phyloP scores from a whole-genome alignment of 2,797 vertebrate species.

The Apogon hyalosoma region DNA sequence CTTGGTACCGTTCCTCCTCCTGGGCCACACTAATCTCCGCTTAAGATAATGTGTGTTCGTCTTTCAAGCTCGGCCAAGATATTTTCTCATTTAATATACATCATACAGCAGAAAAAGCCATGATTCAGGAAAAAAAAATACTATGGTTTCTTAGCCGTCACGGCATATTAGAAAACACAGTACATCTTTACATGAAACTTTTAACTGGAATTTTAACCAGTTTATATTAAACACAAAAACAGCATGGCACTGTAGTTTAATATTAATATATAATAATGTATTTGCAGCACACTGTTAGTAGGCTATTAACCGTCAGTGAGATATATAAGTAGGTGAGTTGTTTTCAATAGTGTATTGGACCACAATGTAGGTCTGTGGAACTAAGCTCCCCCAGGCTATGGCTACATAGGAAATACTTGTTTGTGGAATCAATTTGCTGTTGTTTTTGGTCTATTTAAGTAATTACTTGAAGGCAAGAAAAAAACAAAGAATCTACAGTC shows the following conservation, averaged over 20 bases:
- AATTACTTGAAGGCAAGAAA: background rate
- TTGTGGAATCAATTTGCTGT: background rate
- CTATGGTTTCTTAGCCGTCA: slow-evolving; percentile 23
- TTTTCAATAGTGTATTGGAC: background rate
- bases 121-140: slow-evolving; percentile 20
- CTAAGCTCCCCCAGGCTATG: no score
- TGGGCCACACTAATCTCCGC: slow-evolving; percentile 15
- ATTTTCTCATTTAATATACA: slow-evolving; percentile 18
- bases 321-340: no score
- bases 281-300: no score
- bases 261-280: no score
- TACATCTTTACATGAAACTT: background rate
- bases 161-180: background rate
- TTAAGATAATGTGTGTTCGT: slow-evolving; percentile 27
- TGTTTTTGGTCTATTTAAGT: slow-evolving; percentile 1
- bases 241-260: background rate
- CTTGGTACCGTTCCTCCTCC: slow-evolving; percentile 28
- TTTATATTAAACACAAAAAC: slow-evolving; percentile 10
- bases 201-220: background rate
- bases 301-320: no score
- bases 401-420: background rate
- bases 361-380: background rate
- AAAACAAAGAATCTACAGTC: background rate
- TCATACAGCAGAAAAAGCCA: slow-evolving; percentile 5
- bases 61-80: slow-evolving; percentile 25